These are phyloP conservation scores for Procavia capensis DNA, from an alignment of 2,113 vertebrate genomes.

Conservation along the genomic window DNA sequence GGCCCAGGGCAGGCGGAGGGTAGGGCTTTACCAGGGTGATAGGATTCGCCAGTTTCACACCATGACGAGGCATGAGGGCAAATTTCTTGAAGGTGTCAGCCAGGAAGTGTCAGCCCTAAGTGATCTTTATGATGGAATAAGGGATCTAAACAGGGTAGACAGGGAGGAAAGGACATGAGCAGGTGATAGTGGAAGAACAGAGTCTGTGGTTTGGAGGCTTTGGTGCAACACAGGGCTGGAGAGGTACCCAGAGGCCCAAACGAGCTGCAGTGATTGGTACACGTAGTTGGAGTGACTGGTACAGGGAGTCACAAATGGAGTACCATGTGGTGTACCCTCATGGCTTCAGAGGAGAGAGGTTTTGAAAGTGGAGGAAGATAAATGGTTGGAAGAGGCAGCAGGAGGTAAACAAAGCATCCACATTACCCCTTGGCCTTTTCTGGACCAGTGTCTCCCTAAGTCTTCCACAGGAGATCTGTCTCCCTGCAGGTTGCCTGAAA, in stretches of 20 bases:
- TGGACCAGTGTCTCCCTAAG: neutral
- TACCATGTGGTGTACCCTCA: neutral
- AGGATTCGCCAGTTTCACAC: neutral
- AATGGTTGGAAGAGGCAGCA: neutral
- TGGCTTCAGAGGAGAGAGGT: neutral
- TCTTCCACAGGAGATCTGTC: neutral
- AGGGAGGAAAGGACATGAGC: neutral
- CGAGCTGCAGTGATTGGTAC: neutral
- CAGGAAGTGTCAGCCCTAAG: too few relatives aligned
- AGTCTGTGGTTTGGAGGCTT: neutral
- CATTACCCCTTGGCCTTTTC: neutral
- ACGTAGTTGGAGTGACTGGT: too few relatives aligned
- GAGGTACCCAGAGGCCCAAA: neutral
- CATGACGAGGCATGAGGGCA: neutral
- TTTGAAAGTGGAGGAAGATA: neutral
- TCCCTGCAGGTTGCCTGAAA: neutral
- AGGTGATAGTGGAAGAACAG: neutral
- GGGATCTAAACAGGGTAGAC: rapidly evolving
- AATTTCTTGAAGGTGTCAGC: neutral
- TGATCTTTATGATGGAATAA: rapidly evolving
- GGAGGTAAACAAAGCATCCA: neutral
- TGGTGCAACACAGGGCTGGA: neutral
- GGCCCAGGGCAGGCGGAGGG: neutral
- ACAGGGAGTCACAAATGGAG: neutral
- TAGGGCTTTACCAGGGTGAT: neutral